A percentile compares a stretch with the other conserved stretches of the same genome.
Evolutionary conservation across 2,888 invertebrate species (phyloP).

Genomic region (Clanis bilineata): DNA sequence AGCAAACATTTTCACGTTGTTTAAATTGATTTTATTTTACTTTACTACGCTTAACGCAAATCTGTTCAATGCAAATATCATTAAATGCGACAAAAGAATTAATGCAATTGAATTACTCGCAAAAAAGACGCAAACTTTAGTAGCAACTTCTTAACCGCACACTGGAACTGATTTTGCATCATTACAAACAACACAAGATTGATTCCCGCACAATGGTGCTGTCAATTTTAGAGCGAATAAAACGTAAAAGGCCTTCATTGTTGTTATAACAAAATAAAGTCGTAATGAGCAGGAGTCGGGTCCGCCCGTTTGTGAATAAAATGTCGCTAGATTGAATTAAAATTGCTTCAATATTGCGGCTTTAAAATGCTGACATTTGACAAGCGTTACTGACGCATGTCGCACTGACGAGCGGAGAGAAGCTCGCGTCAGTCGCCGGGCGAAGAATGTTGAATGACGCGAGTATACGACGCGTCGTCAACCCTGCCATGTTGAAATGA

Average conservation of each 20-base stretch:
- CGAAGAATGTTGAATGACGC: background rate
- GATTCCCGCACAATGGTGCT: constrained; percentile 71
- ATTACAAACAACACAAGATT: constrained; percentile 71
- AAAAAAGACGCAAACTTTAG: constrained; percentile 63
- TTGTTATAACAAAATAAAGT: constrained; percentile 79
- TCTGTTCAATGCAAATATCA: constrained; percentile 3
- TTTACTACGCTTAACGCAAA: background rate
- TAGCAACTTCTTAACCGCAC: constrained; percentile 64
- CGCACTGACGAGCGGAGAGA: constrained; percentile 37
- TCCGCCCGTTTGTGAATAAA: constrained; percentile 51
- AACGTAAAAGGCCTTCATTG: constrained; percentile 60
- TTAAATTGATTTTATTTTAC: background rate
- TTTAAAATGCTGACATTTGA: constrained; percentile 73
- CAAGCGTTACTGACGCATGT: constrained; percentile 74
- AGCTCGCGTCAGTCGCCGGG: constrained; percentile 21
- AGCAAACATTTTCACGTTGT: too few species aligned
- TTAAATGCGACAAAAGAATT: constrained; percentile 29
- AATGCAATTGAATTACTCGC: constrained; percentile 41
- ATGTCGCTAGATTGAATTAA: constrained; percentile 75
- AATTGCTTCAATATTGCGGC: constrained; percentile 71
- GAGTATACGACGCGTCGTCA: background rate
- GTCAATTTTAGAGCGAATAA: constrained; percentile 68
- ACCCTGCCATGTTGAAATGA: background rate
- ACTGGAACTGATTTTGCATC: constrained; percentile 75
- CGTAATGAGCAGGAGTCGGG: constrained; percentile 70